phyloP scores from a whole-genome alignment of 2,113 vertebrate species.

The Motacilla tschutschensis region DNA sequence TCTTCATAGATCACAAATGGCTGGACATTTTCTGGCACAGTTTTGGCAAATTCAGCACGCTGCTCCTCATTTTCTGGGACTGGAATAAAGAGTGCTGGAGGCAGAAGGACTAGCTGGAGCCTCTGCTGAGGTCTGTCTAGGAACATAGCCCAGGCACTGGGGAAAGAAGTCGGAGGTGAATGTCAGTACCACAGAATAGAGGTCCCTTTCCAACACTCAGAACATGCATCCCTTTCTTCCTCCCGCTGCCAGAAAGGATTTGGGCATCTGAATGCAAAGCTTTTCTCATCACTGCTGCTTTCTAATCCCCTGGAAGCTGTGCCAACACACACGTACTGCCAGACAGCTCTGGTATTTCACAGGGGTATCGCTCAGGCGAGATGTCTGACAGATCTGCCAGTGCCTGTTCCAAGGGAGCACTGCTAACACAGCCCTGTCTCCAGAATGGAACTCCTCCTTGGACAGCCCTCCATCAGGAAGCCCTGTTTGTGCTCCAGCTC shows the following conservation, averaged over 20 bases:
- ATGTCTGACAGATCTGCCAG: constrained; percentile 8
- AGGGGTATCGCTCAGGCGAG: not conserved
- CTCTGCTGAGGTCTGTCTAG: constrained; percentile 91
- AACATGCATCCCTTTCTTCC: not conserved
- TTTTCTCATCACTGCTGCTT: not conserved
- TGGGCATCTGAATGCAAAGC: constrained; percentile 45
- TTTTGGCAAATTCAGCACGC: constrained; percentile 80
- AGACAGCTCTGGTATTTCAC: constrained; percentile 20
- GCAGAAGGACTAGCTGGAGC: constrained; percentile 88
- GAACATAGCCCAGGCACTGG: constrained; percentile 93
- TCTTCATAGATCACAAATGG: constrained; percentile 93
- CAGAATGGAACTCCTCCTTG: not conserved
- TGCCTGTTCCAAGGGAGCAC: not conserved
- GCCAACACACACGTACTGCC: constrained; percentile 9
- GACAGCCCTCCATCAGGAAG: not conserved
- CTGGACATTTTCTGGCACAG: constrained; percentile 80
- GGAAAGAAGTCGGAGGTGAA: not conserved
- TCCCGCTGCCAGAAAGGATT: not conserved
- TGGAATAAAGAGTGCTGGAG: constrained; percentile 87
- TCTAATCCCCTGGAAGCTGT: constrained; percentile 29
- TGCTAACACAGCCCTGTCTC: not conserved
- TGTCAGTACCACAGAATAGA: not conserved
- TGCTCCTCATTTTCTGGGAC: constrained; percentile 79
- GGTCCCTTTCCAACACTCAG: not conserved
- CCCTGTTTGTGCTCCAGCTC: not conserved